Evolutionary conservation across 2,888 invertebrate genomes (phyloP), one percentile per base, ranked within the genome.

Genomic region (Ctenicera cuprea): DNA sequence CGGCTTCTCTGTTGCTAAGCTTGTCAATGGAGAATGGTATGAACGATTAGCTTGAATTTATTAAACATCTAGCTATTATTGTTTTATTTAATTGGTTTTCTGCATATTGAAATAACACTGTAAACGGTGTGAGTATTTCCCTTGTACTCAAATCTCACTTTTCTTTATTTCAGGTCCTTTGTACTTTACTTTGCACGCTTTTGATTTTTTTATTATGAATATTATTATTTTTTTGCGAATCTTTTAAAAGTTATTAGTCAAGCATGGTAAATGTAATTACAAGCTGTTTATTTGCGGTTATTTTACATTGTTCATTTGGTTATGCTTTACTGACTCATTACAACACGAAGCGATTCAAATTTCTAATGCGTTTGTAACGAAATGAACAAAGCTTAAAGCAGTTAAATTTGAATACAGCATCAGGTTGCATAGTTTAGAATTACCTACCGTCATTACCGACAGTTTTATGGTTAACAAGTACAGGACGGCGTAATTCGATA

Each of bases 311-410:
- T 30, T 54, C 26, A 9, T 54, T 54, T 30, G 26, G 54, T 14
- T 54, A 26, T 22, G 26, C 9, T 16, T 26, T 50, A 5, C 50
- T 50, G 26, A 43, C 12, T 50, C 50, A 50, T 50, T 50, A 12
- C 30, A 7, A n/a, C 30, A 38, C 12, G 33, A 18, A 11, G 20
- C 38, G 59, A 59, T 37, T 59, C 59, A 41, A 33, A 38, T 59
- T 59, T 59, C 59, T 22, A 54, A 54, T 54, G 30, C 54, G 33
- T 30, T 30, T 30, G 20, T 37, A 59, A 59, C 59, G 38, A 38
- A 59, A 38, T 3, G 16, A 18, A 22, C 22, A 18, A 3, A 18
- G n/a, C 22, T 12, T n/a, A 37, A 57, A 59, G 22, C 18, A 54
- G 57, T 30, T 38, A 59, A 37, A 38, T 59, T 37, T 41, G 38